phyloP scores from a whole-genome alignment of 2,113 vertebrate genomes.

The Turnix velox region DNA sequence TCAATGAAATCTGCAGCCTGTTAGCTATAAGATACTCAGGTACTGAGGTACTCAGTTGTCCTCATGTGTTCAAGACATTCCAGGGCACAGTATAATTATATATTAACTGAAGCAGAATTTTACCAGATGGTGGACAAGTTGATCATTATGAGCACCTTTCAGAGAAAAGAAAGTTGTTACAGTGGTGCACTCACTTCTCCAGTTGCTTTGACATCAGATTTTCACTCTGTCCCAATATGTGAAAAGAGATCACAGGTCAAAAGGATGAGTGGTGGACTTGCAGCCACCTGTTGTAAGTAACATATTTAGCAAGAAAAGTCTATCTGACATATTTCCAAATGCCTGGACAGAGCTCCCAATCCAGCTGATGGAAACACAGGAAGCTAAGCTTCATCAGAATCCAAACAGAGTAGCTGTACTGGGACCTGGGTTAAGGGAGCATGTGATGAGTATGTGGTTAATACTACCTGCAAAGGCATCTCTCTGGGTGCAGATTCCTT shows the following conservation, averaged over 20 bases:
- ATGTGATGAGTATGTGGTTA: neutral
- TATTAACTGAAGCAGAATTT: neutral
- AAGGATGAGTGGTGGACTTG: neutral
- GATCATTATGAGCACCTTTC: neutral
- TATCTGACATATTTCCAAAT: neutral
- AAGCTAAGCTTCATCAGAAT: neutral
- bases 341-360: neutral
- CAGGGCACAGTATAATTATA: neutral
- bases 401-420: neutral
- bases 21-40: neutral
- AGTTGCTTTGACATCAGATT: neutral
- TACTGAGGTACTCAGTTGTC: neutral
- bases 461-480: neutral
- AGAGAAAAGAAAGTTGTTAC: neutral
- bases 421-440: fast-evolving
- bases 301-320: neutral
- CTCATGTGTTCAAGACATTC: neutral
- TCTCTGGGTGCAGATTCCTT: fast-evolving
- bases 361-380: neutral
- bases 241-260: neutral
- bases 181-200: neutral
- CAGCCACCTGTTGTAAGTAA: fast-evolving
- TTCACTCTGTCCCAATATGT: neutral
- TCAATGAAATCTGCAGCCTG: neutral
- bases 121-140: neutral